Percentiles rank a stretch among this genome's conserved stretches.
Evolutionary conservation across 30 jellyfish, hydroid and myxozoan species (phyloP).

Genomic region (Nemopilema nomurai): DNA sequence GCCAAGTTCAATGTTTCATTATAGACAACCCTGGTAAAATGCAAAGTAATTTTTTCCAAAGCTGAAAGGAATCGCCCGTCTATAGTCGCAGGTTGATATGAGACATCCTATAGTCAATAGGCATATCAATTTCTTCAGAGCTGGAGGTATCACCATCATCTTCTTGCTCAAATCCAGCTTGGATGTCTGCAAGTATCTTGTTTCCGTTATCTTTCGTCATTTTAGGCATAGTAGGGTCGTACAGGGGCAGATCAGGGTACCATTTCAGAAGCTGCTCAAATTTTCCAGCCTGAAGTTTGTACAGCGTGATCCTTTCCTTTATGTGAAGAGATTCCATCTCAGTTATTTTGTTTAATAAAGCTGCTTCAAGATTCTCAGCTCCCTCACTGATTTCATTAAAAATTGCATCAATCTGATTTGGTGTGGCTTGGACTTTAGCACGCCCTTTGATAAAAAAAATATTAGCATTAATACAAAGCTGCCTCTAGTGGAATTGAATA

Average conservation of each 20-base stretch:
- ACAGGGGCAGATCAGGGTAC: conserved; percentile 7
- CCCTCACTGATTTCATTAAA: neutral
- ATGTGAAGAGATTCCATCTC: neutral
- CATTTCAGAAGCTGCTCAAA: neutral
- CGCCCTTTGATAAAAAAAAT: neutral
- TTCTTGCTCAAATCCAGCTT: neutral
- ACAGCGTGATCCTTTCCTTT: neutral
- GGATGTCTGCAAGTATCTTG: neutral
- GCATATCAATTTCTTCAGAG: neutral
- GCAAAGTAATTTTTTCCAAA: no score
- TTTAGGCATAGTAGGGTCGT: conserved; percentile 3
- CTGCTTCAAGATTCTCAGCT: neutral
- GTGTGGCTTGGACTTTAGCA: neutral
- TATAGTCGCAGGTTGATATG: neutral
- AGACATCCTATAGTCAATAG: neutral
- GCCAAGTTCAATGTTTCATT: no score
- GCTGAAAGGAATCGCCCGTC: neutral
- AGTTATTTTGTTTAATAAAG: neutral
- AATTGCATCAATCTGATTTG: neutral
- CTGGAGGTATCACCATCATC: conserved; percentile 2
- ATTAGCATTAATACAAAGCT: neutral
- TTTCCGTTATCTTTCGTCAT: neutral
- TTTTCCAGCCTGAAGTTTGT: neutral
- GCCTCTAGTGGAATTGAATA: neutral
- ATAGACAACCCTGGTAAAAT: no score